These are phyloP conservation scores for Nanorana parkeri DNA, from an alignment of 2,113 vertebrate species.

Conservation along the genomic window DNA sequence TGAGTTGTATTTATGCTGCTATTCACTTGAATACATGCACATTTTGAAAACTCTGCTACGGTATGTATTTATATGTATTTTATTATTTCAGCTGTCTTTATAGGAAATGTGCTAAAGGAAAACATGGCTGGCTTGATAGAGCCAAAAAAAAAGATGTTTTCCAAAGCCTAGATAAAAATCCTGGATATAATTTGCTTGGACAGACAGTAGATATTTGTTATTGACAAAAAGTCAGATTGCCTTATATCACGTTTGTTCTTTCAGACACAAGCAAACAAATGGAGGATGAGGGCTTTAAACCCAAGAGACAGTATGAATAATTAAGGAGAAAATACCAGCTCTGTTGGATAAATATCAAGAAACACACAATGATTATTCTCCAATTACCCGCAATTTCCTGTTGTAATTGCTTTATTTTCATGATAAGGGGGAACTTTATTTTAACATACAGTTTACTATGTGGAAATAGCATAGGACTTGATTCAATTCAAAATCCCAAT, in stretches of 20 bases:
- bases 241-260: conserved; percentile 25
- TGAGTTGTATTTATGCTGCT: too few relatives aligned
- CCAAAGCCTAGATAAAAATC: background rate
- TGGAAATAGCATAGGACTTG: conserved; percentile 11
- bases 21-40: too few relatives aligned
- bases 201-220: conserved; percentile 19
- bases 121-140: background rate
- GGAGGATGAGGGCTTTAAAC: conserved; percentile 31
- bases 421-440: conserved; percentile 1
- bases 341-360: conserved; percentile 46
- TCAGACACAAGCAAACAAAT: conserved; percentile 38
- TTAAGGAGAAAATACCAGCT: conserved; percentile 39
- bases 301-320: conserved; percentile 48
- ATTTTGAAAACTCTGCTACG: too few relatives aligned
- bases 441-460: conserved; percentile 1
- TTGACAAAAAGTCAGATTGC: conserved; percentile 21
- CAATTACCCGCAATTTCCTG: conserved; percentile 49
- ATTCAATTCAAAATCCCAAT: conserved; percentile 31
- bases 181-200: conserved; percentile 4
- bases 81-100: background rate
- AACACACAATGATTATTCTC: conserved; percentile 51
- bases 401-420: conserved; percentile 49
- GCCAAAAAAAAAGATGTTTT: background rate
- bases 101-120: background rate
- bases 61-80: too few relatives aligned